Conservation (phyloP, 2,113 vertebrate species). For the Rhombomys opimus region DNA sequence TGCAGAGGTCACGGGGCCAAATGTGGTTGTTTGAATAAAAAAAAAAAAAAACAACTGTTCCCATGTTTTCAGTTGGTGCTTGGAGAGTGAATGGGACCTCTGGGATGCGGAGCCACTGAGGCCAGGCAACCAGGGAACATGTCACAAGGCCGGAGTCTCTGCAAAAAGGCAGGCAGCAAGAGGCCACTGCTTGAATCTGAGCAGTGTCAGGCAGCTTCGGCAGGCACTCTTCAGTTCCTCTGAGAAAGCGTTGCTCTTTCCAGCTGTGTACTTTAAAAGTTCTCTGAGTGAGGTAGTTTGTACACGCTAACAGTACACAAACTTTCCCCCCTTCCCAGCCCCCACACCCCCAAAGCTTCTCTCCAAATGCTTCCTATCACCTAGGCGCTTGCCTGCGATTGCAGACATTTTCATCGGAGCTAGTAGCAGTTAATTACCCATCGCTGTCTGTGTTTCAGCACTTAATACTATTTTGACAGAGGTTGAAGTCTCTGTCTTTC, state of each 20-base stretch:
- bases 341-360: slow-evolving; percentile 57
- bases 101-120: background rate
- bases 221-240: slow-evolving; percentile 12
- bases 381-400: slow-evolving; percentile 76
- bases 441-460: slow-evolving; percentile 81
- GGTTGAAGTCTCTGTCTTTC: slow-evolving; percentile 80
- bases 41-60: background rate
- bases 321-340: background rate
- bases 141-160: background rate
- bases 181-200: background rate
- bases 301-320: slow-evolving; percentile 51
- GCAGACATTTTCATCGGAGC: slow-evolving; percentile 75
- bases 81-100: background rate
- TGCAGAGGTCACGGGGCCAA: no score
- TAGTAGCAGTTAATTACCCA: slow-evolving; percentile 76
- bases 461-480: slow-evolving; percentile 83
- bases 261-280: slow-evolving; percentile 36
- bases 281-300: slow-evolving; percentile 21
- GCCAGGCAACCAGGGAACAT: background rate
- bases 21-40: background rate
- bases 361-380: slow-evolving; percentile 71
- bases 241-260: slow-evolving; percentile 7
- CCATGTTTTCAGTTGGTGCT: background rate
- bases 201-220: background rate
- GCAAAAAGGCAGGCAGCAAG: no score